phyloP scores from a whole-genome alignment of 2,888 invertebrate species.

The Aspidiotus destructor region DNA sequence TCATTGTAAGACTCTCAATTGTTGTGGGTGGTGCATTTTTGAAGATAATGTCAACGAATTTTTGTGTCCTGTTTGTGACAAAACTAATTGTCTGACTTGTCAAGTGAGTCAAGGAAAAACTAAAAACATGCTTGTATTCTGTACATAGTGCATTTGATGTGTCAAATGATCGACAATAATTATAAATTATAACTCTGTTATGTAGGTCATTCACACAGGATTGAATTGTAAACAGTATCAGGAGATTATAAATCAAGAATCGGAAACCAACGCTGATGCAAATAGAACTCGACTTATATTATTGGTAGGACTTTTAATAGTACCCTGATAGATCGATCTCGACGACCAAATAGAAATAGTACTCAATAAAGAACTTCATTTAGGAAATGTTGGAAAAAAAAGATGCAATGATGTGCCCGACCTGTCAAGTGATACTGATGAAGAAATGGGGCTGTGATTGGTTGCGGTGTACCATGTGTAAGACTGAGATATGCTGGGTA shows the following conservation, averaged over 20 bases:
- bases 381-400: conserved; percentile 44
- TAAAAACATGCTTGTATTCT: background rate
- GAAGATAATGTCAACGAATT: conserved; percentile 75
- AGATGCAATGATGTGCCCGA: conserved; percentile 79
- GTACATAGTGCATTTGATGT: too few relatives aligned
- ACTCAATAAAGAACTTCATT: background rate
- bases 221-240: conserved; percentile 74
- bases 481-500: conserved; percentile 90
- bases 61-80: conserved; percentile 70
- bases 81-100: conserved; percentile 74
- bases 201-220: conserved; percentile 65
- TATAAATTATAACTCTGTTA: background rate
- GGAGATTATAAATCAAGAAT: conserved; percentile 51
- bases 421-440: conserved; percentile 71
- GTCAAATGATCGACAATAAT: too few relatives aligned
- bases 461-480: conserved; percentile 83
- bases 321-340: background rate
- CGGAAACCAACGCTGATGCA: conserved; percentile 59
- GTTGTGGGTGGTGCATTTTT: conserved; percentile 79
- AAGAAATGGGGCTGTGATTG: conserved; percentile 94
- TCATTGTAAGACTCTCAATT: conserved; percentile 83
- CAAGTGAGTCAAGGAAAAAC: conserved; percentile 49
- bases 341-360: too few relatives aligned
- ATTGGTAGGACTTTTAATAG: conserved; percentile 44
- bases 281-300: conserved; percentile 66